These are phyloP conservation scores for Coenonympha arcania DNA, from an alignment of 2,888 invertebrate genomes.

Conservation along the genomic window DNA sequence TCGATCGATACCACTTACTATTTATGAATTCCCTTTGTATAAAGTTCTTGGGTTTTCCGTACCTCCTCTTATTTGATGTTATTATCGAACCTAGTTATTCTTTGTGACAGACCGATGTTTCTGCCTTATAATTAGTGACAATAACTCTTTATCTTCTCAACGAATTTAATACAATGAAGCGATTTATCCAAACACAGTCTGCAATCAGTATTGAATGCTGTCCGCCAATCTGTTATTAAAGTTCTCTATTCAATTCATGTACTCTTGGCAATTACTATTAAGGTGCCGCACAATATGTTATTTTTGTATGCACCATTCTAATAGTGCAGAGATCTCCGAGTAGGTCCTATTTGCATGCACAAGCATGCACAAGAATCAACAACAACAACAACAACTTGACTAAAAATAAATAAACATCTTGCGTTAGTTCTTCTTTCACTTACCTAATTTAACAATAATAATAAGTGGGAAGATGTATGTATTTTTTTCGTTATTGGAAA, in stretches of 20 bases:
- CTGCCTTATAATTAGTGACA: slow-evolving; percentile 11
- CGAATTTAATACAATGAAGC: slow-evolving; percentile 23
- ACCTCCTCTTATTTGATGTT: slow-evolving; percentile 13
- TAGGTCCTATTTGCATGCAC: background rate
- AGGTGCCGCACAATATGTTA: background rate
- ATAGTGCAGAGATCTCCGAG: background rate
- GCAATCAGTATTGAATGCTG: slow-evolving; percentile 24
- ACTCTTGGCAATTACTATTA: slow-evolving; percentile 24
- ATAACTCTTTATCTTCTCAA: slow-evolving; percentile 16
- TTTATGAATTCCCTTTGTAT: slow-evolving; percentile 26
- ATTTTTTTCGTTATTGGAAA: too few relatives aligned
- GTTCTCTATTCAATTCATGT: slow-evolving; percentile 25
- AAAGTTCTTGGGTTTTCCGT: slow-evolving; percentile 15
- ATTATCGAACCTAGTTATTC: slow-evolving; percentile 10
- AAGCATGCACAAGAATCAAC: too few relatives aligned
- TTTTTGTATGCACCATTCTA: background rate
- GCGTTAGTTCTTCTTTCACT: too few relatives aligned
- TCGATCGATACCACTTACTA: slow-evolving; percentile 48
- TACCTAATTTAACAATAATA: too few relatives aligned
- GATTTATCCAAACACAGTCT: slow-evolving; percentile 20
- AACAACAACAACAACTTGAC: too few relatives aligned
- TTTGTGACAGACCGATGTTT: slow-evolving; percentile 4
- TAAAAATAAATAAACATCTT: too few relatives aligned
- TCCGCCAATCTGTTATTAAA: slow-evolving; percentile 27
- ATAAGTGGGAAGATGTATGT: too few relatives aligned